phyloP scores from a whole-genome alignment of 1,140 invertebrate species.

The Drosophila novamexicana region DNA sequence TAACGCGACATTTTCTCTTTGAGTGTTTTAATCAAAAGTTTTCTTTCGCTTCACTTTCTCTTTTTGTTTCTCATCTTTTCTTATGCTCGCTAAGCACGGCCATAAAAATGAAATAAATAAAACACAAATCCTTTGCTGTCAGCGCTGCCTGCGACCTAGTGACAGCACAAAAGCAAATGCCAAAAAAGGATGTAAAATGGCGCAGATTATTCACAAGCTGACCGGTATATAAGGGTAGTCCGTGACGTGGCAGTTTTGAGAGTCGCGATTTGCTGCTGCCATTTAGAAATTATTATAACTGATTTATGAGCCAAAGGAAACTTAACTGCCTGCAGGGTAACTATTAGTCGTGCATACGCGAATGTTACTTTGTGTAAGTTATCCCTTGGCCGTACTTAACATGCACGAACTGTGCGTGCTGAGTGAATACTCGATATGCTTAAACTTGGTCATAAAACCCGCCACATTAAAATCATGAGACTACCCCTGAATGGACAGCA shows the following conservation, averaged over 20 bases:
- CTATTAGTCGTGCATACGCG: conserved; percentile 6
- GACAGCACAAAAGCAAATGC: conserved; percentile 35
- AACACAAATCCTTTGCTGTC: conserved; percentile 74
- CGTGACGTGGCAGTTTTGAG: conserved; percentile 22
- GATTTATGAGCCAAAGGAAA: conserved; percentile 12
- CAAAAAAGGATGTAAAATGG: conserved; percentile 39
- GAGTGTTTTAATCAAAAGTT: conserved; percentile 80
- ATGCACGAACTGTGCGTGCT: conserved; percentile 65
- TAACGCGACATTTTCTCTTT: conserved; percentile 70
- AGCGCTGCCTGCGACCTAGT: conserved; percentile 14
- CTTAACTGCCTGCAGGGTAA: conserved; percentile 21
- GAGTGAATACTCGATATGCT: conserved; percentile 76
- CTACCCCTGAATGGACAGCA: conserved; percentile 22
- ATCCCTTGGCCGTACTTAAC: conserved; percentile 54
- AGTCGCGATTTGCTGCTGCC: conserved; percentile 6
- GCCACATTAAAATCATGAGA: conserved; percentile 64
- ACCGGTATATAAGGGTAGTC: neutral
- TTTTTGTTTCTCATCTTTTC: conserved; percentile 8
- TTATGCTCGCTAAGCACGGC: conserved; percentile 46
- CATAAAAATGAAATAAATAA: conserved; percentile 77
- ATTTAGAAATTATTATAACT: conserved; percentile 29
- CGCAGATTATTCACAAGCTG: conserved; percentile 48
- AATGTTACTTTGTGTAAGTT: neutral
- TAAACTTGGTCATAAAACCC: conserved; percentile 55
- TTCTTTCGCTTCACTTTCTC: conserved; percentile 7